Evolutionary conservation across 2,797 vertebrate genomes (phyloP), one percentile per base, ranked within the genome.

Genomic region (Betta splendens): DNA sequence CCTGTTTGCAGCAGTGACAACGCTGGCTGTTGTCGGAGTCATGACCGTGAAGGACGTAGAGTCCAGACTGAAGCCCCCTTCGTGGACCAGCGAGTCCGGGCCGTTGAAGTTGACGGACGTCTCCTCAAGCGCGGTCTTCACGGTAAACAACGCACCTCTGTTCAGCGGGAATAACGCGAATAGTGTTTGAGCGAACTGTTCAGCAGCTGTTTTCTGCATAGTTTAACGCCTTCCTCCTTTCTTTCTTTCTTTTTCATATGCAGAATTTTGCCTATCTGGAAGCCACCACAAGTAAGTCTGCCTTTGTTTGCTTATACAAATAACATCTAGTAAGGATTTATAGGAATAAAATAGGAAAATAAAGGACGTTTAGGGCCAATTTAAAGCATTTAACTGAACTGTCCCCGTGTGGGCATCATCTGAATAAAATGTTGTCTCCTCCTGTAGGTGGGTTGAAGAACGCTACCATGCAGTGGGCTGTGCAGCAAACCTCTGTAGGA

Each of bases 1-100:
- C 2, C 79, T 92, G n/a, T 83, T 87, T 7, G 7, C 60, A n/a
- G 42, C 69, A 9, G 20, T 89, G 11, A 3, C 63, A 1, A 69
- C 51, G 0, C 17, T 76, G 46, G 53, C 77, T 0, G 75, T 31
- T 5, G 59, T n/a, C 1, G 84, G 78, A 18, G 7, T 39, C 5
- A n/a, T 75, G 20, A 8, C 26, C 1, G 10, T 69, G 44, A 43
- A 3, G 29, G 2, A 62, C 6, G 47, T 81, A 20, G 29, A n/a
- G 2, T 13, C 65, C 51, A 25, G 50, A 2, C 7, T 64, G 13
- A 3, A 7, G 13, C 31, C 0, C 18, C 5, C 0, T 29, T 3
- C 28, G 28, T 3, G 9, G 1, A 0, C 1, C 2, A 0, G 3
- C 1, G 0, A 12, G 5, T 0, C 0, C 6, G 0, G 0, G 3